Evolutionary conservation across 2,888 invertebrate species (phyloP).

Genomic region (Sarcophaga variegata): DNA sequence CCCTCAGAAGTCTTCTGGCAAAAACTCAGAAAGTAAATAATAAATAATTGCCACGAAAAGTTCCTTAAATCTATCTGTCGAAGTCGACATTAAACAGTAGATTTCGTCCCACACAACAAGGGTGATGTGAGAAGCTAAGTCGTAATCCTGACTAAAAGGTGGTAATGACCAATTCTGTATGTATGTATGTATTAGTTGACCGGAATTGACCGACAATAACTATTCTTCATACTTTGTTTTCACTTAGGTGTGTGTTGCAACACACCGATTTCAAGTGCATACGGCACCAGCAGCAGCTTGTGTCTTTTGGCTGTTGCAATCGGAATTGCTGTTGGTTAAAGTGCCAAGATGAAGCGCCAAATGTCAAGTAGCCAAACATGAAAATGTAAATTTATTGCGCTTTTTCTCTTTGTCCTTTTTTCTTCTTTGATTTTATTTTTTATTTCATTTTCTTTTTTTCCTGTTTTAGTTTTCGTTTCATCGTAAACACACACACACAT

Average conservation of each 20-base stretch:
- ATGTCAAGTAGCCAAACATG: constrained; percentile 68
- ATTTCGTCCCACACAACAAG: too few relatives aligned
- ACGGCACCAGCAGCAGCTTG: constrained; percentile 7
- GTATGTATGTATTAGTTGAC: too few relatives aligned
- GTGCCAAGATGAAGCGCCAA: constrained; percentile 69
- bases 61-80: too few relatives aligned
- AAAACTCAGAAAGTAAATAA: too few relatives aligned
- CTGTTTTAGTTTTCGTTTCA: neutral
- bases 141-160: too few relatives aligned
- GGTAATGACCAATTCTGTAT: too few relatives aligned
- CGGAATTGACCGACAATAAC: too few relatives aligned
- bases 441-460: too few relatives aligned
- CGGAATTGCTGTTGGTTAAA: constrained; percentile 44
- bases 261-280: neutral
- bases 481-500: neutral
- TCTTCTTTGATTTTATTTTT: neutral
- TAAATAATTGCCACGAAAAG: too few relatives aligned
- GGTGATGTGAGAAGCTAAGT: too few relatives aligned
- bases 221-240: neutral
- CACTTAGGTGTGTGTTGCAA: neutral
- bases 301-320: neutral
- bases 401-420: constrained; percentile 7
- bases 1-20: too few relatives aligned
- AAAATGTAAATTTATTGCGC: constrained; percentile 59
- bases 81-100: too few relatives aligned